Percentiles rank a stretch among this genome's conserved stretches.
Conservation (phyloP, 2,888 invertebrate genomes). For the Malthinus flaveolus region DNA sequence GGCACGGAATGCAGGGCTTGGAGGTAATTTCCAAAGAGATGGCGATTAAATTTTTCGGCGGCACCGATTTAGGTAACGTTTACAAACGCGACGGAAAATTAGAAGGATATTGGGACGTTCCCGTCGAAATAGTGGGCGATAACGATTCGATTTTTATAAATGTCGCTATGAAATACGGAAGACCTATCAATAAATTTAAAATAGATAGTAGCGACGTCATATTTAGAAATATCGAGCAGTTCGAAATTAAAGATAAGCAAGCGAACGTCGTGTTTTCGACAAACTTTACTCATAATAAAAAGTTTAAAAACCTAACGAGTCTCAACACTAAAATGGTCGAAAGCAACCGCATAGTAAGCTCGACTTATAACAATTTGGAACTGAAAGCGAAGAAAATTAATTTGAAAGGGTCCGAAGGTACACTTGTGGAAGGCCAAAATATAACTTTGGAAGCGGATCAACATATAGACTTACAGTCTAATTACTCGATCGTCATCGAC, state of each 20-base stretch:
- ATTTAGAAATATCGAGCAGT: constrained; percentile 68
- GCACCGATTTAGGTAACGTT: constrained; percentile 76
- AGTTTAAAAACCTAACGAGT: constrained; percentile 69
- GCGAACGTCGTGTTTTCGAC: constrained; percentile 74
- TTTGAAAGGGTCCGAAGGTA: constrained; percentile 78
- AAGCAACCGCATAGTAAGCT: constrained; percentile 74
- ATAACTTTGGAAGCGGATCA: constrained; percentile 78
- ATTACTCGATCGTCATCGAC: constrained; percentile 72
- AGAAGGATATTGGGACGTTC: constrained; percentile 61
- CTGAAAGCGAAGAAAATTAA: constrained; percentile 65
- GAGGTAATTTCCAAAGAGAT: constrained; percentile 77
- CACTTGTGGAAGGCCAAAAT: constrained; percentile 67
- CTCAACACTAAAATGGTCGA: constrained; percentile 68
- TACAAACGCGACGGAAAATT: constrained; percentile 72
- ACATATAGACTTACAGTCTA: constrained; percentile 76
- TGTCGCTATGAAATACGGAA: constrained; percentile 49
- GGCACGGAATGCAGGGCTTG: constrained; percentile 83
- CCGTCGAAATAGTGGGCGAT: constrained; percentile 56
- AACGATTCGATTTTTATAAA: constrained; percentile 51
- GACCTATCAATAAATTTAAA: constrained; percentile 54
- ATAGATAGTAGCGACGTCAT: constrained; percentile 70
- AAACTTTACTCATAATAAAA: constrained; percentile 69
- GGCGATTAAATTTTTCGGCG: constrained; percentile 77
- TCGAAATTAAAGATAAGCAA: constrained; percentile 69
- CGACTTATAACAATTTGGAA: constrained; percentile 67